Evolutionary conservation across 2,113 vertebrate genomes (phyloP).

Genomic region (Aptenodytes patagonicus): DNA sequence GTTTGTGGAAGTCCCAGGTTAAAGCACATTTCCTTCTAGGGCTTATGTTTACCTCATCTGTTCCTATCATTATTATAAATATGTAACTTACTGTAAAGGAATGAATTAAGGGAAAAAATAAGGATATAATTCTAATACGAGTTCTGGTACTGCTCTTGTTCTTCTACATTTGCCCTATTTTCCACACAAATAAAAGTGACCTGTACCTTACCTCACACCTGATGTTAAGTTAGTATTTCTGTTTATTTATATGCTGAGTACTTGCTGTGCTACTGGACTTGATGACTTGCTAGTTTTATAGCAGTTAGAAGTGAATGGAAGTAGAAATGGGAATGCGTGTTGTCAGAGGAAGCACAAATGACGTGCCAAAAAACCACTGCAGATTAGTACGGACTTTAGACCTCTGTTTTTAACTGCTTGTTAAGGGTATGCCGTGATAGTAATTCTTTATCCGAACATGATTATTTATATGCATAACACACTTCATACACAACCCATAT

Average conservation of each 20-base stretch:
- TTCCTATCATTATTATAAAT: neutral
- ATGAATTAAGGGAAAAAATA: neutral
- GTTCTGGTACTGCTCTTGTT: neutral
- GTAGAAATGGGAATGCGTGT: neutral
- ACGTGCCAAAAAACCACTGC: neutral
- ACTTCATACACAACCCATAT: neutral
- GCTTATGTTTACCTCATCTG: neutral
- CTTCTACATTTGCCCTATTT: neutral
- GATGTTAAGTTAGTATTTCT: neutral
- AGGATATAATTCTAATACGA: neutral
- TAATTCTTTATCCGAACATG: neutral
- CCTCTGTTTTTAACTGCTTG: neutral
- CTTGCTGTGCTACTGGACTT: neutral
- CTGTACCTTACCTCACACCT: neutral
- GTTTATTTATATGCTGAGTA: neutral
- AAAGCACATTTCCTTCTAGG: neutral
- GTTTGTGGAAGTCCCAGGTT: neutral
- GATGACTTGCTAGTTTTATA: neutral
- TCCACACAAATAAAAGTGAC: neutral
- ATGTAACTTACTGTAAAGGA: neutral
- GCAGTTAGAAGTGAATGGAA: neutral
- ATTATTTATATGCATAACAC: neutral
- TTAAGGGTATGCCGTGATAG: neutral
- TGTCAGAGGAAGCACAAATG: neutral
- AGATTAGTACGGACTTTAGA: neutral